Conservation (phyloP, 2,113 vertebrate genomes). For the Rhabdornis inornatus region DNA sequence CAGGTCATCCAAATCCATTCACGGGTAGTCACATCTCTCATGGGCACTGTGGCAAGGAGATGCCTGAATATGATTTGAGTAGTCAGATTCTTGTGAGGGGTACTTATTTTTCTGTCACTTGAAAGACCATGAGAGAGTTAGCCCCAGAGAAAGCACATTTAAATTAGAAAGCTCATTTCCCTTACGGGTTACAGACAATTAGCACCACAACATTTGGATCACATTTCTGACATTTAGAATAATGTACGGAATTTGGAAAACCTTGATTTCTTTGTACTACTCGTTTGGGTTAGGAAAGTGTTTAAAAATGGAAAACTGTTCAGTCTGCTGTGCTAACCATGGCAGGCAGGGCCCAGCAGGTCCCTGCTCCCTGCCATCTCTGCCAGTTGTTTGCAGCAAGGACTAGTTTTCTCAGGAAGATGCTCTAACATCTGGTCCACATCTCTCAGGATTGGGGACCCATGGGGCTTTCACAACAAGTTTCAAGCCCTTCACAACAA, state of each 20-base stretch:
- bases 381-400: background rate
- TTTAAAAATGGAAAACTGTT: background rate
- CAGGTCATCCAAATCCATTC: background rate
- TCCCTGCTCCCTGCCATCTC: background rate
- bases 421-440: background rate
- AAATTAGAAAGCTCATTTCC: slow-evolving; percentile 34
- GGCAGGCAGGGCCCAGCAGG: background rate
- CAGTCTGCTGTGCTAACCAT: accelerated
- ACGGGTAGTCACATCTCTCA: background rate
- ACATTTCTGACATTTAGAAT: slow-evolving; percentile 8
- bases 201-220: slow-evolving; percentile 16
- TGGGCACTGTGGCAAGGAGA: background rate
- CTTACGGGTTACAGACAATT: slow-evolving; percentile 23
- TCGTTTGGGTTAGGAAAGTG: background rate
- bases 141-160: background rate
- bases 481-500: background rate
- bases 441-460: background rate
- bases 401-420: background rate
- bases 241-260: background rate
- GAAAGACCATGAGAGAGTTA: background rate
- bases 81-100: background rate
- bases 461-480: background rate
- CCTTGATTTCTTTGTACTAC: background rate
- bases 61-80: background rate
- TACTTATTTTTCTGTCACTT: slow-evolving; percentile 3